Base-by-base conservation (phyloP, 1,140 invertebrate species). In the Bicyclus anynana region DNA sequence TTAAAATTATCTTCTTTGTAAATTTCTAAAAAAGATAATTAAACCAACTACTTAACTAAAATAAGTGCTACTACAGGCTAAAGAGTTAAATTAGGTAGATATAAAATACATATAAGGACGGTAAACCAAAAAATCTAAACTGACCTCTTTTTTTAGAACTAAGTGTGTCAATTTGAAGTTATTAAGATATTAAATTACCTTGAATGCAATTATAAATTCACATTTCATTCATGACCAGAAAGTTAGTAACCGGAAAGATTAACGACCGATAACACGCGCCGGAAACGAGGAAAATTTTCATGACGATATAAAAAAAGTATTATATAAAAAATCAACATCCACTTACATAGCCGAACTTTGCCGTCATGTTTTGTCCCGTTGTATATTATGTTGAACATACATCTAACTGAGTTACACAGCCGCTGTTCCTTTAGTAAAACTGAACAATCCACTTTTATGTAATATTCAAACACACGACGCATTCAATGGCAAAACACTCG, bases 301-400 rank as follows among this genome's bases (percentile, higher is more conserved):
- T 54, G 47, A 35, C 9, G 38, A 38, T 49, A 47, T 51, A 59
- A 65, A 62, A 62, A 48, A 20, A 44, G 53, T 65, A 65, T 51
- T 47, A n/a, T n/a, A n/a, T n/a, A n/a, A 44, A 51, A 52, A 71
- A 57, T 53, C 38, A 71, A 60, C 51, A 46, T 50, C 10, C 54
- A 89, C 89, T 80, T 72, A 90, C 89, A 90, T 90, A 90, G 87
- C 89, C 87, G 80, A 89, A 84, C 84, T 87, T 89, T 89, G 85
- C 87, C 89, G 89, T 90, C 89, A 90, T 90, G 89, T 89, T 90
- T 87, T 84, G 86, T 86, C 79, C 80, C 80, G 85, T 89, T 87
- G 83, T 86, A 85, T 77, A 81, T 82, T 87, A 85, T 84, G 75
- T 85, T 70, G 77, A 80, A 84, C 82, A 85, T 73, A 77, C 85